These are phyloP conservation scores for Indicator indicator DNA, from an alignment of 2,113 vertebrate genomes.

Conservation along the genomic window DNA sequence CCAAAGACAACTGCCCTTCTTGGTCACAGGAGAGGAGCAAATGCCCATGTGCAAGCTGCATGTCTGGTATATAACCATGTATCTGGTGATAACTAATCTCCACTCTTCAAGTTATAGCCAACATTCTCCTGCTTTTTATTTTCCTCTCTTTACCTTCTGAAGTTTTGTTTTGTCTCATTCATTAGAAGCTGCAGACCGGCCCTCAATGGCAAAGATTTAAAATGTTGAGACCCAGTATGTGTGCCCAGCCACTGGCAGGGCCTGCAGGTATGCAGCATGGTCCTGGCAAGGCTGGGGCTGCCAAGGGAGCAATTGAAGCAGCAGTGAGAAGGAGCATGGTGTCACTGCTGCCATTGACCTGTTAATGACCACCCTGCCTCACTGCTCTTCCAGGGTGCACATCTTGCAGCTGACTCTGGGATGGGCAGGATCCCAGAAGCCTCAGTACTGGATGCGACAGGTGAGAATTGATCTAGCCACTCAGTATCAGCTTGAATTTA, in stretches of 20 bases:
- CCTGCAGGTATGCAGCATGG: no score
- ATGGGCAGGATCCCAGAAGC: background rate
- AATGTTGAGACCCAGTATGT: no score
- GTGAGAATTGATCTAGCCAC: background rate
- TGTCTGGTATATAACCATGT: background rate
- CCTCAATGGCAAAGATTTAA: background rate
- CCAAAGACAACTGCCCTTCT: background rate
- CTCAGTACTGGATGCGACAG: no score
- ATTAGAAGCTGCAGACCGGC: background rate
- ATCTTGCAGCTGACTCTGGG: background rate
- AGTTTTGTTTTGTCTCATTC: background rate
- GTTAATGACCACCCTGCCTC: no score
- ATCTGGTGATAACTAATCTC: background rate
- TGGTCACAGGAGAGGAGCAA: background rate
- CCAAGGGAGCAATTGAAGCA: background rate
- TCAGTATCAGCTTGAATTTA: background rate
- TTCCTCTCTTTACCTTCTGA: background rate
- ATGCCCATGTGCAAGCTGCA: background rate
- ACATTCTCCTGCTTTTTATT: background rate
- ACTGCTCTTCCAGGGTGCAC: background rate
- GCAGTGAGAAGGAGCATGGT: background rate
- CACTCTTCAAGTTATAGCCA: background rate
- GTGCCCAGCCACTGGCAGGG: no score
- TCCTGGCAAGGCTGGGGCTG: background rate
- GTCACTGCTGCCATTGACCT: accelerated